These are phyloP conservation scores for Micromys minutus DNA, from an alignment of 2,113 vertebrate species.

Conservation along the genomic window DNA sequence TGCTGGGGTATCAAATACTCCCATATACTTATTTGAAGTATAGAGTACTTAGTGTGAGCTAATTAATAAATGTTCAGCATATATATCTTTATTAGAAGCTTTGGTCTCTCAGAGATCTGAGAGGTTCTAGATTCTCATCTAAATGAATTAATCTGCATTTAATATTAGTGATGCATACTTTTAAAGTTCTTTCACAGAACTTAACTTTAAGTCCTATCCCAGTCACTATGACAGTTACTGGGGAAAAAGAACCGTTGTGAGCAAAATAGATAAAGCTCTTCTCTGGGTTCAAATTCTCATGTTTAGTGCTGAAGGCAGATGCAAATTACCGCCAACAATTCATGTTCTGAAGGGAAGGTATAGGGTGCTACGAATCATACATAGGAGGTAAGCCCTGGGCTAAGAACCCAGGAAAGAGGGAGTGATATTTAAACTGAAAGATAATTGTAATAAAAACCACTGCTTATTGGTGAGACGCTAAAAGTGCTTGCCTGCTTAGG, in stretches of 20 bases:
- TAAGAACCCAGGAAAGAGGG: not conserved
- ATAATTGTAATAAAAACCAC: not conserved
- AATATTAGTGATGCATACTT: not conserved
- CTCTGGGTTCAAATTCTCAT: not conserved
- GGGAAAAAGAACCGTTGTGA: not conserved
- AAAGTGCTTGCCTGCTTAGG: not conserved
- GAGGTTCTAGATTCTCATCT: not conserved
- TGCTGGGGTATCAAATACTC: not conserved
- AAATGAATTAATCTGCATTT: conserved; percentile 36
- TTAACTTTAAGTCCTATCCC: not conserved
- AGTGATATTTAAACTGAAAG: not conserved
- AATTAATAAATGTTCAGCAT: not conserved
- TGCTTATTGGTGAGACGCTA: not conserved
- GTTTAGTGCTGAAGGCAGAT: not conserved
- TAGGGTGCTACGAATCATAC: not conserved
- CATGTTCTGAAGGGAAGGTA: not conserved
- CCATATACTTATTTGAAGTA: not conserved
- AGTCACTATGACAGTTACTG: not conserved
- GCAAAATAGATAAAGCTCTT: not conserved
- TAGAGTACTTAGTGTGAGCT: not conserved
- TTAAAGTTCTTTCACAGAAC: conserved; percentile 6
- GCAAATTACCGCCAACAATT: not conserved
- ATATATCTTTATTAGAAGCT: not conserved
- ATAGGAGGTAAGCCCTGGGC: not conserved
- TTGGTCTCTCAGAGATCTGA: conserved; percentile 5